Conservation (phyloP, 1,140 invertebrate species). For the Bombus picipes region DNA sequence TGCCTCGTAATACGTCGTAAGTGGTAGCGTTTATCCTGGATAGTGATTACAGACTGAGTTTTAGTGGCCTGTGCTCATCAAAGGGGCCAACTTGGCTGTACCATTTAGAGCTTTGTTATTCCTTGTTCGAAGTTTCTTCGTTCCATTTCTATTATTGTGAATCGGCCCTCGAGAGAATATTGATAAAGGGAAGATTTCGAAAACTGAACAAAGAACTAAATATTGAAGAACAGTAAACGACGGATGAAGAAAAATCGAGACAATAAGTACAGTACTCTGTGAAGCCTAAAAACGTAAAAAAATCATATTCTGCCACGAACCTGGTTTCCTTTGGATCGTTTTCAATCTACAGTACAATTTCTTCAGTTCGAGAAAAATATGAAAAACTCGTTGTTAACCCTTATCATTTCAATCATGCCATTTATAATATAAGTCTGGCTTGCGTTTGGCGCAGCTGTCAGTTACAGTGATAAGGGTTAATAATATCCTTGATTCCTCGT, state of each 20-base stretch:
- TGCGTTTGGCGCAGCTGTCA: background rate
- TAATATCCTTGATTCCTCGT: background rate
- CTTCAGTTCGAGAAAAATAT: no score
- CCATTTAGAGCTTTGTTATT: background rate
- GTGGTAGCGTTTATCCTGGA: conserved; percentile 18
- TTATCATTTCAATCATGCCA: background rate
- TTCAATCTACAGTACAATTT: background rate
- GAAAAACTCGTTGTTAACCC: no score
- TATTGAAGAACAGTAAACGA: background rate
- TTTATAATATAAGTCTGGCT: background rate
- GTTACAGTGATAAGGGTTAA: background rate
- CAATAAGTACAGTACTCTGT: background rate
- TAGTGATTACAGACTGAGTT: conserved; percentile 30
- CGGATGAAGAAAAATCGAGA: background rate
- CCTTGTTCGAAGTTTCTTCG: background rate
- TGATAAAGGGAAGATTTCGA: background rate
- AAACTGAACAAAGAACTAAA: background rate
- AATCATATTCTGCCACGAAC: background rate
- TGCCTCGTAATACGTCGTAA: background rate
- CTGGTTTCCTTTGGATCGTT: background rate
- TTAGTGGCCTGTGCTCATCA: background rate
- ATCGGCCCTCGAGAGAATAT: background rate
- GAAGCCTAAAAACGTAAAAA: background rate
- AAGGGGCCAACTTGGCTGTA: background rate
- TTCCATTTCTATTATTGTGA: background rate